Evolutionary conservation across 2,113 vertebrate genomes (phyloP).

Genomic region (Pavo muticus): DNA sequence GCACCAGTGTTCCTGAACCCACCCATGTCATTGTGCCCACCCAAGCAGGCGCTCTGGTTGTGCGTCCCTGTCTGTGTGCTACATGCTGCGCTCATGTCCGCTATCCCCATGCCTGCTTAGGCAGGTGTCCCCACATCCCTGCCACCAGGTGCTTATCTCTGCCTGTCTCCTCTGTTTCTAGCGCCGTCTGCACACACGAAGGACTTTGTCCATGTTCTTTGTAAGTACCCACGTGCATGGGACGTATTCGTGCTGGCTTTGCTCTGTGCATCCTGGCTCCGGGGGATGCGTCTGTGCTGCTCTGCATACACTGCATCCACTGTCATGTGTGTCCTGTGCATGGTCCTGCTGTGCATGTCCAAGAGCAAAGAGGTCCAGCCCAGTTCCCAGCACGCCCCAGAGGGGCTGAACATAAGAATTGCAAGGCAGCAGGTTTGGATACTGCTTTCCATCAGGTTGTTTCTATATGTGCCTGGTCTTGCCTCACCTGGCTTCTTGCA

Average conservation of each 20-base stretch:
- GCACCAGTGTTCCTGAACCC: neutral
- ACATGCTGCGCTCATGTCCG: rapidly evolving
- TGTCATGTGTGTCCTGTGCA: neutral
- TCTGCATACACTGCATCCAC: rapidly evolving
- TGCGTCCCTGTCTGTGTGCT: neutral
- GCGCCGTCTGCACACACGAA: conserved; percentile 92
- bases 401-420: neutral
- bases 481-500: neutral
- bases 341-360: rapidly evolving
- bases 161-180: conserved; percentile 74
- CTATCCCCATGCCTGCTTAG: neutral
- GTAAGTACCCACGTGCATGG: conserved; percentile 83
- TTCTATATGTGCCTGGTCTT: neutral
- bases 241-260: neutral
- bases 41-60: neutral
- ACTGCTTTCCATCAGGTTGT: neutral
- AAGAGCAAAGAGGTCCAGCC: neutral
- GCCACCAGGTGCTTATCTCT: conserved; percentile 52
- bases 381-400: neutral
- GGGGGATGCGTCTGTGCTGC: neutral
- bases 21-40: rapidly evolving
- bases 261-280: neutral
- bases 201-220: conserved; percentile 98
- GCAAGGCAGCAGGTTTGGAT: neutral
- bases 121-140: neutral